Conservation (phyloP, 2,113 vertebrate genomes). For the Carollia perspicillata region DNA sequence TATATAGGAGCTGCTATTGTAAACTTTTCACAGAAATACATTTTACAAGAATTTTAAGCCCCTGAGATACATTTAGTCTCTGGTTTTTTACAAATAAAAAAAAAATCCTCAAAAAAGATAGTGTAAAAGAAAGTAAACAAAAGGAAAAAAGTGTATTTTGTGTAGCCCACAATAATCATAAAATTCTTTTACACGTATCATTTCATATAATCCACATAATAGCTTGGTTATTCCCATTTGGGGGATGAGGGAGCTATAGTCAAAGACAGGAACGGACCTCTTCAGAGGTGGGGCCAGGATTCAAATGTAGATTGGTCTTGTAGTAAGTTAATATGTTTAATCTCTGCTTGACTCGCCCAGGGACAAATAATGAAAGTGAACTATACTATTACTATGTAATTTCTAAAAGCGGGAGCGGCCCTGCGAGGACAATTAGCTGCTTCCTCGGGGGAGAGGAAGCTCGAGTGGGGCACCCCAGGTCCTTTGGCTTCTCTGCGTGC, state of each 20-base stretch:
- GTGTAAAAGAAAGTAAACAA: too few species aligned
- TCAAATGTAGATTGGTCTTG: not conserved
- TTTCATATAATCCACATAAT: not conserved
- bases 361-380: not conserved
- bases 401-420: not conserved
- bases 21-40: constrained; percentile 13
- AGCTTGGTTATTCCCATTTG: not conserved
- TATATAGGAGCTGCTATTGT: not conserved
- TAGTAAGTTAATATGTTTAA: not conserved
- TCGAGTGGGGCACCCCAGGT: not conserved
- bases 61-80: not conserved
- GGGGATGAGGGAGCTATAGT: not conserved
- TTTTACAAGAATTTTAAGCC: constrained; percentile 27
- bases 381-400: not conserved
- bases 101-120: not conserved
- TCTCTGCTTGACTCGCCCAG: not conserved
- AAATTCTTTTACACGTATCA: not conserved
- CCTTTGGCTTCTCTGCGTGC: not conserved
- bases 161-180: not conserved
- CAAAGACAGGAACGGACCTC: not conserved
- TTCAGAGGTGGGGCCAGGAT: not conserved
- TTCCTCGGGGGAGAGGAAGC: not conserved
- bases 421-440: not conserved
- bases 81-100: not conserved
- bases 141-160: not conserved